Conservation (phyloP, 1,140 invertebrate genomes). For the Hyles vespertilio region DNA sequence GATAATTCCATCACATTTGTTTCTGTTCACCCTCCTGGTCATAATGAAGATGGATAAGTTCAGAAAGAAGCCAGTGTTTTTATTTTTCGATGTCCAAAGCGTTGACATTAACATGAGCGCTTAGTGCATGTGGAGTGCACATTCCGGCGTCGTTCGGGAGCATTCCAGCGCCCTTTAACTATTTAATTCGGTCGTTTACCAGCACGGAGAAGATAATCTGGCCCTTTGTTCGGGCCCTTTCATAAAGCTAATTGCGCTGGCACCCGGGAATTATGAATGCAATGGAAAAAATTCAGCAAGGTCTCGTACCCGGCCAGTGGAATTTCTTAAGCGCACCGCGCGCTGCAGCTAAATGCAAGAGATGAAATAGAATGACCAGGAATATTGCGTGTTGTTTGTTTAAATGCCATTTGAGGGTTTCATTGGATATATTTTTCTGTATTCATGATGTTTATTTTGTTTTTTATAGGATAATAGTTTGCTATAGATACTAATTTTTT, state of each 20-base stretch:
- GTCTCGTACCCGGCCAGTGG: slow-evolving; percentile 2
- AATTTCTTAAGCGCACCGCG: background rate
- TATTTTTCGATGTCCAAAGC: background rate
- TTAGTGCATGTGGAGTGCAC: background rate
- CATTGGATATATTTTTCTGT: too few relatives aligned
- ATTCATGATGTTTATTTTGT: too few relatives aligned
- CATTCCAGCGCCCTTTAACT: slow-evolving; percentile 42
- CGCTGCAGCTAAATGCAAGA: background rate
- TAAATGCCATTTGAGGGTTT: too few relatives aligned
- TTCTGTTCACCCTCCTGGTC: too few relatives aligned
- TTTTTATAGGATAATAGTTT: too few relatives aligned
- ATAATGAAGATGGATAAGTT: too few relatives aligned
- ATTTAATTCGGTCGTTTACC: slow-evolving; percentile 51
- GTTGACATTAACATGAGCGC: background rate
- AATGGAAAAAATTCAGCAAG: slow-evolving; percentile 15
- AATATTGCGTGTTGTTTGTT: background rate
- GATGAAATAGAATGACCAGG: too few relatives aligned
- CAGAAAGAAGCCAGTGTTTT: too few relatives aligned
- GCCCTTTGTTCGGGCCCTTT: slow-evolving; percentile 43
- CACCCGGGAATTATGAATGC: slow-evolving; percentile 40
- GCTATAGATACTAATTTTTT: too few relatives aligned
- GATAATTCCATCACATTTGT: too few relatives aligned
- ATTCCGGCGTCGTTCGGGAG: slow-evolving; percentile 19
- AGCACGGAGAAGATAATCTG: slow-evolving; percentile 37
- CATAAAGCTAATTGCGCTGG: slow-evolving; percentile 46